Percentiles rank a stretch among this genome's conserved stretches.
Evolutionary conservation across 2,797 vertebrate genomes (phyloP).

Genomic region (Clarias pachynema): DNA sequence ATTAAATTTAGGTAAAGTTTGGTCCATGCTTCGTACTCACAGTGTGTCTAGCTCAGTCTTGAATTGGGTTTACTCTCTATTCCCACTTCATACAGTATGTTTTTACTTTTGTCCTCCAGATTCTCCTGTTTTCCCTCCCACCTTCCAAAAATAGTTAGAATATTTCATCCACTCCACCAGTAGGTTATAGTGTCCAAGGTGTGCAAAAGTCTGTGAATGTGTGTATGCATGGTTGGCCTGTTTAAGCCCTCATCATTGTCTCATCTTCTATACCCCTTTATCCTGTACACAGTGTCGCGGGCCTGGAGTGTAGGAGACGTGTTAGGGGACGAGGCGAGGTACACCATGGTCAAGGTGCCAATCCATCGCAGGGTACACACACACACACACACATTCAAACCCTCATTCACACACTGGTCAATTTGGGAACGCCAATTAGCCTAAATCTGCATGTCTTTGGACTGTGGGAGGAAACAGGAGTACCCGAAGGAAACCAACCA

Average conservation of each 20-base stretch:
- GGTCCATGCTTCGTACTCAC: neutral
- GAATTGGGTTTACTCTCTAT: neutral
- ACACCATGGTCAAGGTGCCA: too few relatives aligned
- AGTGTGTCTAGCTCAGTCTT: neutral
- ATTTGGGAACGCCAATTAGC: too few relatives aligned
- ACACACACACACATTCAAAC: too few relatives aligned
- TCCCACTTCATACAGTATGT: neutral
- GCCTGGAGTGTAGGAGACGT: too few relatives aligned
- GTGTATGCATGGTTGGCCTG: neutral
- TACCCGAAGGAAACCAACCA: too few relatives aligned
- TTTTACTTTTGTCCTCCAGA: neutral
- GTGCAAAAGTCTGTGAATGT: neutral
- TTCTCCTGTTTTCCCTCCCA: neutral
- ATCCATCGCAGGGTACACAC: too few relatives aligned
- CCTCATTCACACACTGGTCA: too few relatives aligned
- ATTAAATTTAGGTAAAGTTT: neutral
- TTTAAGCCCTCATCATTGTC: too few relatives aligned
- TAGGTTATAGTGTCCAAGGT: neutral
- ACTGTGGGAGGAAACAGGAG: too few relatives aligned
- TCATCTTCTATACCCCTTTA: too few relatives aligned
- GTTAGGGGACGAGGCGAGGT: too few relatives aligned
- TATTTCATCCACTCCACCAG: neutral
- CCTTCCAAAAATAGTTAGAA: neutral
- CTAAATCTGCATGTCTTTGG: too few relatives aligned
- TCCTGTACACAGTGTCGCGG: neutral